phyloP scores from a whole-genome alignment of 1,140 invertebrate species.

The Nasonia vitripennis region DNA sequence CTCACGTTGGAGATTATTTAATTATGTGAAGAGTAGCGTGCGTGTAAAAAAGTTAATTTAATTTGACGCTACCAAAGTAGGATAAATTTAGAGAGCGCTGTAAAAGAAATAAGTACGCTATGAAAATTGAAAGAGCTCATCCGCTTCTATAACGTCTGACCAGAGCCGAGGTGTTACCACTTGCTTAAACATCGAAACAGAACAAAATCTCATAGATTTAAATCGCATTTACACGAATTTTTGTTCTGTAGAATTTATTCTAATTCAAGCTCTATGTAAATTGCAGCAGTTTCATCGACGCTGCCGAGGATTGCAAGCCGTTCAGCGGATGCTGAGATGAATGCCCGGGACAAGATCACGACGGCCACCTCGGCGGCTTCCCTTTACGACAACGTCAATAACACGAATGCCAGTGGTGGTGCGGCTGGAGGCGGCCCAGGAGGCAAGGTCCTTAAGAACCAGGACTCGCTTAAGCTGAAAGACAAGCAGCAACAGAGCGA shows the following conservation, averaged over 20 bases:
- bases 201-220: neutral
- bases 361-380: slow-evolving; percentile 90
- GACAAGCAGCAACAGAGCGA: slow-evolving; percentile 71
- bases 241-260: no score
- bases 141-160: neutral
- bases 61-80: neutral
- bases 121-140: neutral
- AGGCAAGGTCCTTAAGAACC: slow-evolving; percentile 61
- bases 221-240: no score
- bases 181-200: neutral
- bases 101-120: neutral
- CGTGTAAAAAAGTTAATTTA: neutral
- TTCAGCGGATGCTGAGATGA: slow-evolving; percentile 81
- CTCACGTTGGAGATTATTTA: neutral
- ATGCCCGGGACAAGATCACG: slow-evolving; percentile 83
- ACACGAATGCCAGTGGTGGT: slow-evolving; percentile 54
- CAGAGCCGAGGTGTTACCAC: neutral
- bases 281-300: slow-evolving; percentile 84
- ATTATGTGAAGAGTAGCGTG: neutral
- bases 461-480: slow-evolving; percentile 67
- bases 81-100: neutral
- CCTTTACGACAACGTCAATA: slow-evolving; percentile 90
- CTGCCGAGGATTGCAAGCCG: slow-evolving; percentile 86
- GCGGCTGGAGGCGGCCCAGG: neutral
- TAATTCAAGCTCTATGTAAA: neutral